These are phyloP conservation scores for Craniophora ligustri DNA, from an alignment of 2,888 invertebrate species.

Conservation along the genomic window DNA sequence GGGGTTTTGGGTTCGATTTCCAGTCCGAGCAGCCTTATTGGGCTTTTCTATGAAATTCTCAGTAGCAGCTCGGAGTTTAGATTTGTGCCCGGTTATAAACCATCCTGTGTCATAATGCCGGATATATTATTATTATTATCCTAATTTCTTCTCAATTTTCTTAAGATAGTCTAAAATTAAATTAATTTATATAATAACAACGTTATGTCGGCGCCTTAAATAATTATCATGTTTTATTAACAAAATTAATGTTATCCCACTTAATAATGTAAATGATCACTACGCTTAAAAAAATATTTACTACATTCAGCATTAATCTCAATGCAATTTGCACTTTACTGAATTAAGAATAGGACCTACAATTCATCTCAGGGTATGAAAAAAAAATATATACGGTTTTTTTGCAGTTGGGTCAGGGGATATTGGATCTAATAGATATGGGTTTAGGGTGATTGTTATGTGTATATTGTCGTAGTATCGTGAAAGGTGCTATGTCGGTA, in stretches of 20 bases:
- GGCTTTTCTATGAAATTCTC: no score
- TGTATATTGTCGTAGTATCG: conserved; percentile 11
- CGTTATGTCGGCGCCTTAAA: conserved; percentile 28
- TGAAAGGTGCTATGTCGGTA: conserved; percentile 52
- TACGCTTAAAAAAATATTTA: conserved; percentile 13
- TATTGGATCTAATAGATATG: background rate
- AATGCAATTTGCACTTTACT: conserved; percentile 6
- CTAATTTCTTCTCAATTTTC: no score
- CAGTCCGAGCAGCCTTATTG: no score
- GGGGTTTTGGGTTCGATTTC: no score
- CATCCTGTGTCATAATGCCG: no score
- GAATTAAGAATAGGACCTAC: background rate
- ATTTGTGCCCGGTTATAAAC: no score
- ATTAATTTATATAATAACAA: no score
- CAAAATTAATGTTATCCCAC: conserved; percentile 36
- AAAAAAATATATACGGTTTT: conserved; percentile 2
- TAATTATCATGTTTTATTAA: conserved; percentile 26
- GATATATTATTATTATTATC: no score
- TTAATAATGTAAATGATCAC: conserved; percentile 36
- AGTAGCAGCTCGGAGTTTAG: no score
- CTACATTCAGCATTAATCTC: background rate
- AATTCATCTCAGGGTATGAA: background rate
- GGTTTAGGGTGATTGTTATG: background rate
- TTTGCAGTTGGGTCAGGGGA: conserved; percentile 1
- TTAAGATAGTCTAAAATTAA: no score